Evolutionary conservation across 1,140 invertebrate genomes (phyloP), one percentile per base, ranked within the genome.

Genomic region (Gonioctena quinquepunctata): DNA sequence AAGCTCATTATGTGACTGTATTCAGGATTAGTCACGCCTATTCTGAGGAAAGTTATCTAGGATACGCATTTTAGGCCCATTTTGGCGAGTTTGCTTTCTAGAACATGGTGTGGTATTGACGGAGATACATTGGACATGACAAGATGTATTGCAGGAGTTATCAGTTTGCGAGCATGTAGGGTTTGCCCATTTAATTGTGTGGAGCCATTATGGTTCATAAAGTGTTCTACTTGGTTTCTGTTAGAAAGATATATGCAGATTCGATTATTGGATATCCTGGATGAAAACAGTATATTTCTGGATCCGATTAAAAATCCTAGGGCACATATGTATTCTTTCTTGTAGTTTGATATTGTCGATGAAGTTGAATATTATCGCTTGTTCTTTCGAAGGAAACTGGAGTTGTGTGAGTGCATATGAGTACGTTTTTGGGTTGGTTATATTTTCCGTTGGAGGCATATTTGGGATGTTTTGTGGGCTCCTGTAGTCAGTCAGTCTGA

Each of bases 1-100:
- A 63, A 63, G 27, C 61, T 63, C 11, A 63, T 13, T n/a, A 63
- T 42, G 28, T 63, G 61, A 27, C 22, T 33, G 26, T 33, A 63
- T 13, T 63, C 26, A 1, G 61, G 61, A 33, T 13, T 5, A n/a
- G 26, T 18, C n/a, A 19, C 33, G 42, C 19, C 18, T 19, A 49
- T 49, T 22, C 21, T 63, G 11, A 63, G 22, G n/a, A 7, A 33
- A 7, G 27, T 18, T 13, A 63, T 42, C 6, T 25, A 19, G 5
- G 61, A 63, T 18, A 63, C 5, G 6, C 28, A 13, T 28, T 28
- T 63, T 6, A 63, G 11, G 7, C 28, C 61, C 25, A 63, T 28
- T 19, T 63, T 63, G 5, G 28, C 8, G 6, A 63, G 23, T 42
- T 28, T 19, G 11, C 21, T 16, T 7, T 8, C 21, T 33, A 42